Percentiles rank a stretch among this genome's conserved stretches.
phyloP scores from a whole-genome alignment of 2,888 invertebrate genomes.

The Athetis lepigone region DNA sequence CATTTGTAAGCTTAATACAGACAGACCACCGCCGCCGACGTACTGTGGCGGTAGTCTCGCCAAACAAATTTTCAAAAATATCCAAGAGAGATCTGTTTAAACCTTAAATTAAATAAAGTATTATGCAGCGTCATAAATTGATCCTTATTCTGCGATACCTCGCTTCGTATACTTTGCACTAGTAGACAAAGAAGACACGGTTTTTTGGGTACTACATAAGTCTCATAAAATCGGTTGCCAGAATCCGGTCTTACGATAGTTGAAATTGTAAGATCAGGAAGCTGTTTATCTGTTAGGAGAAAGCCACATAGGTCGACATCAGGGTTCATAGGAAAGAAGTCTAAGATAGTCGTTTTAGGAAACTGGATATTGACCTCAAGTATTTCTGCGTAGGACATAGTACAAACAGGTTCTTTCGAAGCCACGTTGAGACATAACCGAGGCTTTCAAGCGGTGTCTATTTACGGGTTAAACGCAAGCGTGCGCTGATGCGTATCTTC shows the following conservation, averaged over 20 bases:
- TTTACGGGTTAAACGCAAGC: slow-evolving; percentile 43
- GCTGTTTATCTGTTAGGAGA: not conserved
- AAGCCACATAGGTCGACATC: not conserved
- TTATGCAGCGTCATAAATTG: too few species aligned
- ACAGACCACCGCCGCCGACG: too few species aligned
- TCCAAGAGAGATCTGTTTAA: too few species aligned
- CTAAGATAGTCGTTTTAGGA: slow-evolving; percentile 3
- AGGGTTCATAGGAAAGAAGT: not conserved
- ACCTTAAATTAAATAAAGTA: too few species aligned
- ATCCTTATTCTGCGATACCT: too few species aligned
- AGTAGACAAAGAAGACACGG: not conserved
- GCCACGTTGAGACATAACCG: slow-evolving; percentile 24
- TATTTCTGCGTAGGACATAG: slow-evolving; percentile 3
- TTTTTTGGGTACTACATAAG: not conserved
- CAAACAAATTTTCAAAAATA: too few species aligned
- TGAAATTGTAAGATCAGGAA: not conserved
- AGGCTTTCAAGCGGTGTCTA: slow-evolving; percentile 22
- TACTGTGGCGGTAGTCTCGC: too few species aligned
- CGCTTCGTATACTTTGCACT: too few species aligned
- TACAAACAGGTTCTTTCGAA: slow-evolving; percentile 25
- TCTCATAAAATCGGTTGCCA: too few species aligned
- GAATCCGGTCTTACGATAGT: not conserved
- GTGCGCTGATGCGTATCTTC: slow-evolving; percentile 50
- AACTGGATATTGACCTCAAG: slow-evolving; percentile 4
- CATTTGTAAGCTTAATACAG: too few species aligned